phyloP scores from a whole-genome alignment of 2,888 invertebrate genomes.

The Platycheirus albimanus region DNA sequence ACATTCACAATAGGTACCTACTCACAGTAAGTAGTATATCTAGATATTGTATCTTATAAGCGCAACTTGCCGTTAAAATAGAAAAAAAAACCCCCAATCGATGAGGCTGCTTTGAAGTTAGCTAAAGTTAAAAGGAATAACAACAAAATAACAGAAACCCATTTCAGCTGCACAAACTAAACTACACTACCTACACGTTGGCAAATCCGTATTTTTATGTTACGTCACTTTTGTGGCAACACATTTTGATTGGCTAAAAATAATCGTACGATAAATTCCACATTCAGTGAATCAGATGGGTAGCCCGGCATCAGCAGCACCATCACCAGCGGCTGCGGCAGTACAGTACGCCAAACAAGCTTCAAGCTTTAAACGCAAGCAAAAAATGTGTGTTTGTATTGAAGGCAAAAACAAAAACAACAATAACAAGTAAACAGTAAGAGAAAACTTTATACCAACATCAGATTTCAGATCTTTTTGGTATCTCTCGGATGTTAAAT shows the following conservation, averaged over 20 bases:
- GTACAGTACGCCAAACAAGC: constrained; percentile 11
- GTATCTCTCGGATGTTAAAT: constrained; percentile 27
- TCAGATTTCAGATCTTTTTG: background rate
- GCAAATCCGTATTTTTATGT: constrained; percentile 67
- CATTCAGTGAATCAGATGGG: constrained; percentile 70
- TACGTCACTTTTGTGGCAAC: constrained; percentile 79
- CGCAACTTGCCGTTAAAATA: constrained; percentile 19
- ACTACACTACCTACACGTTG: constrained; percentile 10
- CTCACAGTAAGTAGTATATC: background rate
- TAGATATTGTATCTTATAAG: background rate
- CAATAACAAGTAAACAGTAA: constrained; percentile 1
- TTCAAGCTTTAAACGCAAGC: background rate
- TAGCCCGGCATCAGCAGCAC: background rate
- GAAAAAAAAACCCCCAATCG: constrained; percentile 18
- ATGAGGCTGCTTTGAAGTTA: constrained; percentile 8
- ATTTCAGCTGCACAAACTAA: constrained; percentile 30
- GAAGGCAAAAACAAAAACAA: constrained; percentile 30
- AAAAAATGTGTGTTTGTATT: constrained; percentile 29
- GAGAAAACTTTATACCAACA: constrained; percentile 16
- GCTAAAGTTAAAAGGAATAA: background rate
- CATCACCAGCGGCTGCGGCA: background rate
- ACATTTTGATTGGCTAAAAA: constrained; percentile 81
- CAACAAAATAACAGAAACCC: constrained; percentile 9
- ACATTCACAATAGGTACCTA: background rate
- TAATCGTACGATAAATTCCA: constrained; percentile 82